Percentiles rank a stretch among this genome's conserved stretches.
Evolutionary conservation across 2,113 vertebrate genomes (phyloP).

Genomic region (Brienomyrus brachyistius): DNA sequence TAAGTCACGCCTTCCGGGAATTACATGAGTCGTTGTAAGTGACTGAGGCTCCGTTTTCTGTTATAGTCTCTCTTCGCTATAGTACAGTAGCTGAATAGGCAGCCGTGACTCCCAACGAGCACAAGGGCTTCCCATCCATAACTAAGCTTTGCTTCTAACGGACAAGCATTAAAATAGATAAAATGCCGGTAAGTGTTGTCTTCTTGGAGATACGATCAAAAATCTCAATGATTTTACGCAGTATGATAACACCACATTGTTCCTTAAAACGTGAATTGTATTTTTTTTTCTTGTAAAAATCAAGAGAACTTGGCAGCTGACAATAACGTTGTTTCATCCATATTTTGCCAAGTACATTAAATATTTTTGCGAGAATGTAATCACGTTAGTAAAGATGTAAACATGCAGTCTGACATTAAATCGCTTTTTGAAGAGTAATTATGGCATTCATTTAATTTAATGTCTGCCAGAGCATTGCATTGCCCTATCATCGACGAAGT

Average conservation of each 20-base stretch:
- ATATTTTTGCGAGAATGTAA: not conserved
- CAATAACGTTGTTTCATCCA: not conserved
- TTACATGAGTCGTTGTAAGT: not conserved
- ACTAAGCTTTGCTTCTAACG: not conserved
- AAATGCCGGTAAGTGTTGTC: constrained; percentile 13
- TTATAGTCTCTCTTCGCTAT: not conserved
- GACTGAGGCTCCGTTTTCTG: not conserved
- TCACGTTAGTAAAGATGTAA: not conserved
- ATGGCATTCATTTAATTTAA: not conserved
- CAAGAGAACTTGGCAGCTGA: not conserved
- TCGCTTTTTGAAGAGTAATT: not conserved
- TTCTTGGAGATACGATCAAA: not conserved
- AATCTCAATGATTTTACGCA: not conserved
- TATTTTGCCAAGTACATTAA: not conserved
- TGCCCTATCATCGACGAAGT: not conserved
- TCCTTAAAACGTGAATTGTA: not conserved
- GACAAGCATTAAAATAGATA: not conserved
- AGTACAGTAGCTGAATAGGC: not conserved
- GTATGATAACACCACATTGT: not conserved
- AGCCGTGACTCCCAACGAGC: not conserved
- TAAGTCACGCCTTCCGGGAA: not conserved
- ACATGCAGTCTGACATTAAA: not conserved
- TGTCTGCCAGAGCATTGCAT: not conserved
- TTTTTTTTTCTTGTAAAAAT: not conserved
- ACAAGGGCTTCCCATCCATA: not conserved